These are phyloP conservation scores for Tineola bisselliella DNA, from an alignment of 2,888 invertebrate genomes.

Conservation along the genomic window DNA sequence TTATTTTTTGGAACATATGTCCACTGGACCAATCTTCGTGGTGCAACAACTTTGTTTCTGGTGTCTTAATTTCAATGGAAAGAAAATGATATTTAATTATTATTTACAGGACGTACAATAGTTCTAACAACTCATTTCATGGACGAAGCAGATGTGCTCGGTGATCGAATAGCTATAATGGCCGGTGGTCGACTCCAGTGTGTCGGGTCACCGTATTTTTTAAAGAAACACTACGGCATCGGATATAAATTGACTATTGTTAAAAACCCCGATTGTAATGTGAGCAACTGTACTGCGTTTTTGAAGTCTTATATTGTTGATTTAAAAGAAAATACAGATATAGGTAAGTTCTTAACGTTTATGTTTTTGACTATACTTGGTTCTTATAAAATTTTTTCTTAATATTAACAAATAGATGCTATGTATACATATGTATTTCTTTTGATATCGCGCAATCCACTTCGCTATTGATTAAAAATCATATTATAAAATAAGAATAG, in stretches of 20 bases:
- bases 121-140: constrained; percentile 88
- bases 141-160: constrained; percentile 90
- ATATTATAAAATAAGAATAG: too few species aligned
- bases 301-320: constrained; percentile 72
- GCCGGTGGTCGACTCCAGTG: constrained; percentile 83
- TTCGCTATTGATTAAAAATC: too few species aligned
- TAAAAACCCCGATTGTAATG: constrained; percentile 39
- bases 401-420: too few species aligned
- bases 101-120: constrained; percentile 73
- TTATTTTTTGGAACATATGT: too few species aligned
- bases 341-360: constrained; percentile 49
- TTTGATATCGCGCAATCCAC: too few species aligned
- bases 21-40: too few species aligned
- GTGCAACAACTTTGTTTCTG: too few species aligned
- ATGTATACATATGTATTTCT: too few species aligned
- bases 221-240: constrained; percentile 87
- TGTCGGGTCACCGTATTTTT: constrained; percentile 81
- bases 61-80: too few species aligned
- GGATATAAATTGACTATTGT: constrained; percentile 82
- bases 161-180: constrained; percentile 90
- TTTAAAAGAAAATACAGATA: constrained; percentile 74
- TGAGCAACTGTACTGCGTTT: constrained; percentile 59
- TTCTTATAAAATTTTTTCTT: too few species aligned
- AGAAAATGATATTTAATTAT: constrained; percentile 11
- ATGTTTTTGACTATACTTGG: background rate